Base-by-base conservation (phyloP, 2,797 vertebrate species). In the Ataeniobius toweri region DNA sequence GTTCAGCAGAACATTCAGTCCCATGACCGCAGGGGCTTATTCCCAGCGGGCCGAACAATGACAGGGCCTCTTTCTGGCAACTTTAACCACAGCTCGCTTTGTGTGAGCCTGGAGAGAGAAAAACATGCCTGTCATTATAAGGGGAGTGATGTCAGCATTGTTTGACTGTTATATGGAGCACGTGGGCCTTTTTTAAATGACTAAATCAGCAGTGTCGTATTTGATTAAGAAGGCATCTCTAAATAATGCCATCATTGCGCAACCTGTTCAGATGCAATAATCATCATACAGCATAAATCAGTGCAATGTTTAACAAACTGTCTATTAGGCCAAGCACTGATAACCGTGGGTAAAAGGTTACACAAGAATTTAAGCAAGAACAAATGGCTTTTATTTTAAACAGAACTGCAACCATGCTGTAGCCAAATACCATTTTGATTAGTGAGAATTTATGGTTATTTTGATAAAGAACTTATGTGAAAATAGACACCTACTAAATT, bases 21-120 rank as follows among this genome's bases (percentile, higher is more conserved):
- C 78, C 69, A 71, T 88, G 86, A 86, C 72, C 61, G 39, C 2
- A 8, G 58, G 24, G 70, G 77, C 78, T 44, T 59, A 77, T 51
- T 87, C 75, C 78, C 63, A 79, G 77, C 74, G 69, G 75, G 73
- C 61, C 5, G 22, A 84, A 90, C 85, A 90, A 90, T 88, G 79
- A 78, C 22, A 0, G 0, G 44, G 46, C 75, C 56, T 85, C 79
- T 85, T 81, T 73, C 74, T 75, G 74, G 76, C 75, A 31, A 31
- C 59, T 83, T 73, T 75, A 71, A 56, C 59, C 70, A 13, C 79
- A 77, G 63, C 8, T 74, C 6, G 1, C 77, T 83, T 90, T 86
- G 84, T 90, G 71, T 44, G 36, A 73, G 78, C 31, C 67, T 63
- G 63, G 0, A 59, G 39, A 5, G 36, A 39, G 51, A 1, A 51